Evolutionary conservation across 2,797 vertebrate genomes (phyloP).

Genomic region (Parambassis ranga): DNA sequence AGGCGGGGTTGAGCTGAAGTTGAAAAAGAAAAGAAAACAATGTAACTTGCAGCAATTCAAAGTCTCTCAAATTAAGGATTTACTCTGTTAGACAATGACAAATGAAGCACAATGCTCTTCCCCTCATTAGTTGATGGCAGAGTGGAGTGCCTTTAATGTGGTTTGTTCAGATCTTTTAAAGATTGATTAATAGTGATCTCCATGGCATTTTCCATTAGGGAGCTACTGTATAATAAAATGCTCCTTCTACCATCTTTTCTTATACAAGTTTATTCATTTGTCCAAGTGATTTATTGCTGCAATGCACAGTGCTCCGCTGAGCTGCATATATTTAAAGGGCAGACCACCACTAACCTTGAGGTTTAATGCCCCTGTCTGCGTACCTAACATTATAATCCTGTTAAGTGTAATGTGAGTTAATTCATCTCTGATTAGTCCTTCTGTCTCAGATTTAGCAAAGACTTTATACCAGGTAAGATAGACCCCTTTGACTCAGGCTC

Average conservation of each 20-base stretch:
- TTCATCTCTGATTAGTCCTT: not conserved
- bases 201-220: constrained; percentile 26
- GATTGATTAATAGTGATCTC: constrained; percentile 45
- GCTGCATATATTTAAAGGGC: constrained; percentile 4
- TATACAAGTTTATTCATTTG: constrained; percentile 37
- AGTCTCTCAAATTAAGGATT: constrained; percentile 25
- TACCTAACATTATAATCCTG: not conserved
- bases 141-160: constrained; percentile 27
- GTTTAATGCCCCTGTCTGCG: not conserved
- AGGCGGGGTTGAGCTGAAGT: constrained; percentile 18
- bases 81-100: constrained; percentile 30
- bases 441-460: not conserved
- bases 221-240: constrained; percentile 23
- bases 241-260: constrained; percentile 6
- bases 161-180: constrained; percentile 42
- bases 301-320: not conserved
- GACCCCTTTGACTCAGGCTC: too few species aligned
- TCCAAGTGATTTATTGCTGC: constrained; percentile 43
- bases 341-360: constrained; percentile 20
- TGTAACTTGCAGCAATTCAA: constrained; percentile 7
- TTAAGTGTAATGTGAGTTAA: not conserved
- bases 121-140: constrained; percentile 33
- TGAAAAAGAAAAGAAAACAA: constrained; percentile 15
- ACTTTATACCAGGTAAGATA: too few species aligned
- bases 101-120: constrained; percentile 29